Conservation (phyloP, 2,888 invertebrate genomes). For the Phortica magna region DNA sequence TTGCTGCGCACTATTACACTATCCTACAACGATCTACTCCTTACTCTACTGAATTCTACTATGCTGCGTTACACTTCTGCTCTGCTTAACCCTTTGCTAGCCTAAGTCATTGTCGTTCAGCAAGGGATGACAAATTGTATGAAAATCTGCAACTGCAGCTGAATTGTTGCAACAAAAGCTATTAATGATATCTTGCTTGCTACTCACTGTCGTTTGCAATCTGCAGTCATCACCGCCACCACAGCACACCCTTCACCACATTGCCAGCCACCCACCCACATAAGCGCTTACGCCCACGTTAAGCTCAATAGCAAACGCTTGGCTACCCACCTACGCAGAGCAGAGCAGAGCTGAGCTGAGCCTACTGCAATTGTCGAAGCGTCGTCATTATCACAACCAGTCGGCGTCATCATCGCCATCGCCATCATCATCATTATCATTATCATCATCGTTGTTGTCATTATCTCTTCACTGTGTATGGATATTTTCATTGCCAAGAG, state of each 20-base stretch:
- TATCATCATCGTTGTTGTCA: constrained; percentile 40
- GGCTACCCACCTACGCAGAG: neutral
- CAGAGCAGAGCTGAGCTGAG: neutral
- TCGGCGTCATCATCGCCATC: neutral
- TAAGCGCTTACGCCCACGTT: neutral
- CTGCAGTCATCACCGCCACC: neutral
- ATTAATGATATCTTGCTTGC: constrained; percentile 64
- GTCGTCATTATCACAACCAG: neutral
- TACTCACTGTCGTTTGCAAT: neutral
- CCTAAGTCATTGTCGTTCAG: neutral
- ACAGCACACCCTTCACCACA: neutral
- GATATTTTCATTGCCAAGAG: constrained; percentile 71
- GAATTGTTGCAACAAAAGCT: constrained; percentile 39
- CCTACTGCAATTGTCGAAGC: constrained; percentile 1
- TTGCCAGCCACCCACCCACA: neutral
- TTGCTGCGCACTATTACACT: neutral
- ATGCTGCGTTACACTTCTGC: neutral
- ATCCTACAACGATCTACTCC: neutral
- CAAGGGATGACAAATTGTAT: neutral
- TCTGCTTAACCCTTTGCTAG: neutral
- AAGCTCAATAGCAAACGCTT: neutral
- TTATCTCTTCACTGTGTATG: constrained; percentile 1
- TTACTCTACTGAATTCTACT: neutral
- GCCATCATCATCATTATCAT: constrained; percentile 18
- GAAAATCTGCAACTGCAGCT: constrained; percentile 12